Base-by-base conservation (phyloP, 2,113 vertebrate genomes). In the Rhinogobius similis region DNA sequence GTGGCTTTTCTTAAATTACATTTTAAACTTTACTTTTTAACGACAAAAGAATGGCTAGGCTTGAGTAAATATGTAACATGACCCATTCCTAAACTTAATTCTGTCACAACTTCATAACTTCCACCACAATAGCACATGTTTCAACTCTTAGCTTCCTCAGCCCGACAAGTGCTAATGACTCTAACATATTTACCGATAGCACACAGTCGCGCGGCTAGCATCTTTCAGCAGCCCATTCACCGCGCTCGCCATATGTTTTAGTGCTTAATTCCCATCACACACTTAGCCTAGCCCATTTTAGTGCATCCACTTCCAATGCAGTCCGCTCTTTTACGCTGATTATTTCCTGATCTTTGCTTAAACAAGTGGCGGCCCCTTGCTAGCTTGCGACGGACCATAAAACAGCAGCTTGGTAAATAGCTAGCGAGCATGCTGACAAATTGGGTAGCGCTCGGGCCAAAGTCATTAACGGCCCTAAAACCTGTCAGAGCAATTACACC, bases 331-430 rank as follows among this genome's bases (percentile, higher is more conserved):
- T 92, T 90, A 91, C 87, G 76, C 84, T 88, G 88, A 93, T 93
- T 92, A 92, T 93, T 93, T 92, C 92, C 91, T 93, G 90, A 92
- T 92, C 84, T 89, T 85, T 88, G 89, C 90, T 90, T 89, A 91
- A 91, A 92, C 88, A 90, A 87, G 89, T 87, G 82, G 84, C 89
- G 85, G 87, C 87, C 86, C 85, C 86, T 86, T 74, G 52, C 52
- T 29, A 58, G 55, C 55, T 58, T 18, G 82, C 86, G 82, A 84
- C 78, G 82, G 88, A 89, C 88, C 91, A 87, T 92, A 92, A 93
- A 93, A 93, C 90, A 93, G 91, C 92, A 93, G 90, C 92, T 92
- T 91, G 92, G 90, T 93, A 93, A 93, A 93, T 91, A 92, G 86
- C 82, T 55, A 55, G 52, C 52, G 52, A 87, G 84, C 88, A 84